A percentile compares a stretch with the other conserved stretches of the same genome.
Evolutionary conservation across 2,113 vertebrate species (phyloP).

Genomic region (Calonectris borealis): DNA sequence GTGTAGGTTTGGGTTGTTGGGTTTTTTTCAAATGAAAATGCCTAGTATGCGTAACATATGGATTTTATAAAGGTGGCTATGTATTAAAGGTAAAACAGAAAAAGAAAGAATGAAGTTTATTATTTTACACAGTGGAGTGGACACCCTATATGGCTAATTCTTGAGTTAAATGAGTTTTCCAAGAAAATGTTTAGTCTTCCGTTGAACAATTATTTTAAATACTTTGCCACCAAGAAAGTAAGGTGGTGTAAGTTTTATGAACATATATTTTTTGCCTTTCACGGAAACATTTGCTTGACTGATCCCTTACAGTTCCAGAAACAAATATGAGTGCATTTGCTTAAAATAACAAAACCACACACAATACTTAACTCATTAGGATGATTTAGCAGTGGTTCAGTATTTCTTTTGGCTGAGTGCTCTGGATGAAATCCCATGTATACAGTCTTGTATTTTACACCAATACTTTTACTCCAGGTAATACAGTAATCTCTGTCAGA

Average conservation of each 20-base stretch:
- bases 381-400: background rate
- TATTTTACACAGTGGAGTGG: background rate
- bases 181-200: conserved; percentile 43
- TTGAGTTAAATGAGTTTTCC: conserved; percentile 21
- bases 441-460: conserved; percentile 14
- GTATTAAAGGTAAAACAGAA: conserved; percentile 4
- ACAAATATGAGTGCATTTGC: conserved; percentile 35
- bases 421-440: conserved; percentile 34
- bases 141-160: background rate
- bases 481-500: conserved; percentile 5
- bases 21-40: background rate
- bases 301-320: conserved; percentile 20
- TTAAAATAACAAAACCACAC: conserved; percentile 51
- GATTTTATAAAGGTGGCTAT: conserved; percentile 4
- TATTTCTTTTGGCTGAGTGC: conserved; percentile 43
- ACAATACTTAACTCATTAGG: conserved; percentile 36
- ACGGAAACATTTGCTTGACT: conserved; percentile 18
- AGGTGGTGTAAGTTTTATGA: background rate
- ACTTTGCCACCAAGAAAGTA: conserved; percentile 2
- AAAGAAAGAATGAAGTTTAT: background rate
- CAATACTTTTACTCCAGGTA: conserved; percentile 22
- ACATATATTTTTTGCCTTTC: background rate
- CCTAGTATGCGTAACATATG: background rate
- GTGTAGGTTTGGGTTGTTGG: background rate
- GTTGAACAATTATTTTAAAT: conserved; percentile 54